Evolutionary conservation across 2,113 vertebrate species (phyloP).

Genomic region (Micronisus gabar): DNA sequence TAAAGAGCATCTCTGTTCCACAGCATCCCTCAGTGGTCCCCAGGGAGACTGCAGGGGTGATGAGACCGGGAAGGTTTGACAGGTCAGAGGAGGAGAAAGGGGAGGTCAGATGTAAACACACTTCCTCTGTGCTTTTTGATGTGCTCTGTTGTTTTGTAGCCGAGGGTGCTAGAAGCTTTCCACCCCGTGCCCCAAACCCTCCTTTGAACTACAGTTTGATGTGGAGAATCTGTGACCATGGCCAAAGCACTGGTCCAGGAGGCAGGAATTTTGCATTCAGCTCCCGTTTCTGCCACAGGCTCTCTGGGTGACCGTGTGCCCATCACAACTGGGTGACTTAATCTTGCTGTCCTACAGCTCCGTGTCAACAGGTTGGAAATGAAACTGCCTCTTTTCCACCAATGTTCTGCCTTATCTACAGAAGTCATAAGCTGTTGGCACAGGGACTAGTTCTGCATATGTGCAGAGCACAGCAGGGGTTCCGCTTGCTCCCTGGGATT

Average conservation of each 20-base stretch:
- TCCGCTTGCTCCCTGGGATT: neutral
- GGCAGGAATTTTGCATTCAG: neutral
- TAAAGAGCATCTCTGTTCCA: constrained; percentile 16
- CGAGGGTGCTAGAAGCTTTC: neutral
- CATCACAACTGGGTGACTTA: neutral
- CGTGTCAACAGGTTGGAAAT: neutral
- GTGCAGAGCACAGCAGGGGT: neutral
- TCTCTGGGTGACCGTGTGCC: neutral
- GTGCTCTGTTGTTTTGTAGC: neutral
- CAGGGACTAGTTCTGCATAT: neutral
- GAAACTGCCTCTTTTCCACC: neutral
- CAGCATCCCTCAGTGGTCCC: constrained; percentile 44
- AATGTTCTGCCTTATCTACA: neutral
- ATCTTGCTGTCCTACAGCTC: neutral
- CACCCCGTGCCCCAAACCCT: neutral
- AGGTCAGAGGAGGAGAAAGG: neutral
- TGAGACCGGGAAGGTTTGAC: neutral
- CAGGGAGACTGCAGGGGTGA: constrained; percentile 1
- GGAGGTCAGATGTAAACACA: neutral
- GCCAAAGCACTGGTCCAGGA: neutral
- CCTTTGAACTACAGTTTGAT: neutral
- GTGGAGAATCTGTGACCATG: fast-evolving
- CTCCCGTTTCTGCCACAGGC: neutral
- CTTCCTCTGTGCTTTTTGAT: neutral
- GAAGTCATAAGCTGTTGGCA: neutral